Evolutionary conservation across 2,888 invertebrate species (phyloP), one percentile per base, ranked within the genome.

Genomic region (Apoda limacodes): DNA sequence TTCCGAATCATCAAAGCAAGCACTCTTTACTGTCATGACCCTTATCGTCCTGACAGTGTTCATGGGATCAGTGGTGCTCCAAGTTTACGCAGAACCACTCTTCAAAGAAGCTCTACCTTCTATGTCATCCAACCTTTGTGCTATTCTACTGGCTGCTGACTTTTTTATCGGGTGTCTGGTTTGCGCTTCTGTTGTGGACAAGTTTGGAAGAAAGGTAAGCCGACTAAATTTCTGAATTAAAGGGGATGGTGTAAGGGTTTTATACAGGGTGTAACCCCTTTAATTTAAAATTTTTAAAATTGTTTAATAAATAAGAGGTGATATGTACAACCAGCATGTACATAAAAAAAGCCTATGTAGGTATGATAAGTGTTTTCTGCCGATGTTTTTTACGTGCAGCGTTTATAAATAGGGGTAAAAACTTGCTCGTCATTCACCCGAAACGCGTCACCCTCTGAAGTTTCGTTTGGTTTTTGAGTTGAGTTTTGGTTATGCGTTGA

Each of bases 251-350:
- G n/a, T n/a, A n/a, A n/a, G n/a, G n/a, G n/a, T n/a, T n/a, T n/a
- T n/a, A n/a, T n/a, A n/a, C n/a, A n/a, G n/a, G n/a, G n/a, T n/a
- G n/a, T n/a, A n/a, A n/a, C n/a, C n/a, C n/a, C n/a, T n/a, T n/a
- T n/a, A 48, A 48, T 1, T 55, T 70, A 15, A 68, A 62, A 63
- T 69, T 69, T 13, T 36, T 41, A 3, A 13, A 4, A 1, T 10
- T 26, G 12, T 26, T n/a, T 7, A 17, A 13, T 35, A 12, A 22
- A 5, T 24, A 25, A n/a, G n/a, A n/a, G n/a, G n/a, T n/a, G n/a
- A n/a, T n/a, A n/a, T n/a, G n/a, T n/a, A n/a, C n/a, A n/a, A n/a
- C n/a, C n/a, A n/a, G n/a, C n/a, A n/a, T n/a, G n/a, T n/a, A n/a
- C n/a, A n/a, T n/a, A n/a, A n/a, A n/a, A n/a, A n/a, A n/a, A n/a